Conservation (phyloP, 2,797 vertebrate genomes). For the Balearica regulorum region DNA sequence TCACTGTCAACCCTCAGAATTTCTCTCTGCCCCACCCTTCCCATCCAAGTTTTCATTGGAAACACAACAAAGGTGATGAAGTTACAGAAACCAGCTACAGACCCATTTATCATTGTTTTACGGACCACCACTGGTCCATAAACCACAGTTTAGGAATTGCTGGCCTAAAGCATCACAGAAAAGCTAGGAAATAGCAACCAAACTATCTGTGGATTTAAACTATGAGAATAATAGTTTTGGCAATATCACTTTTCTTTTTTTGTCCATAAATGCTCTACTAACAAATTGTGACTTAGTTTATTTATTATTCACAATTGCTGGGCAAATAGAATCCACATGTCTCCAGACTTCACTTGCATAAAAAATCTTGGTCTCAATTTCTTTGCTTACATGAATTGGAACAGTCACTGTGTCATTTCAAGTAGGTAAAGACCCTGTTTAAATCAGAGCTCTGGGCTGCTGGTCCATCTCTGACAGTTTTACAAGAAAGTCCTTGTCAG, state of each 20-base stretch:
- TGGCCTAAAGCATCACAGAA: constrained; percentile 12
- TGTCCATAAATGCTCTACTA: constrained; percentile 7
- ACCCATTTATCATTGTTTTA: constrained; percentile 31
- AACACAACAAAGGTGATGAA: constrained; percentile 41
- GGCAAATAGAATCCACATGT: constrained; percentile 40
- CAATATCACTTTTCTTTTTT: constrained; percentile 2
- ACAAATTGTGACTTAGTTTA: constrained; percentile 18
- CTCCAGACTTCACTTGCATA: not conserved
- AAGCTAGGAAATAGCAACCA: constrained; percentile 1
- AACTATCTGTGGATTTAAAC: constrained; percentile 10
- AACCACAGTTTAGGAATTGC: constrained; percentile 7
- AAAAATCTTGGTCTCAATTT: not conserved
- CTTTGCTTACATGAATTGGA: not conserved
- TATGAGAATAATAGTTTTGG: constrained; percentile 24
- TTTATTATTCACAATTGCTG: constrained; percentile 29
- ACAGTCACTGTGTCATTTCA: not conserved
- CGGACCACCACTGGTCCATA: constrained; percentile 12
- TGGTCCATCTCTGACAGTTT: constrained; percentile 12
- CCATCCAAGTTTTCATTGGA: constrained; percentile 8
- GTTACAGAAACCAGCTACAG: constrained; percentile 9
- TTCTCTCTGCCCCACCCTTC: not conserved
- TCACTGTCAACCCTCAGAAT: not conserved
- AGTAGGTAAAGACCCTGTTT: constrained; percentile 1
- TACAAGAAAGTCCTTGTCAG: constrained; percentile 15
- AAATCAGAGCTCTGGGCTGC: not conserved